These are phyloP conservation scores for Drosophila leonis DNA, from an alignment of 2,888 invertebrate species.

Conservation along the genomic window DNA sequence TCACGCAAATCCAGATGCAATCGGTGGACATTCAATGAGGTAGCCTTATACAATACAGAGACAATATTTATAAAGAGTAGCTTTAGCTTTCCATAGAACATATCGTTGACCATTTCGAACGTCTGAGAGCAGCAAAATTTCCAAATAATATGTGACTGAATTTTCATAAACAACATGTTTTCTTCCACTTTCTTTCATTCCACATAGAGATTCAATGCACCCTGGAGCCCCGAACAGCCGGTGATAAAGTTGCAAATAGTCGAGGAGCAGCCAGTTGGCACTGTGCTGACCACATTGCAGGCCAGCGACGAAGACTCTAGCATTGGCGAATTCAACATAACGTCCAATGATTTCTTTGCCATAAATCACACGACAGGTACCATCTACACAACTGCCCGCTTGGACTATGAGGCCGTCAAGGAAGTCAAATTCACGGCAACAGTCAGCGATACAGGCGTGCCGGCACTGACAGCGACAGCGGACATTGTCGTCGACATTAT, in stretches of 20 bases:
- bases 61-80: slow-evolving; percentile 80
- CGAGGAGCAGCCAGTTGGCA: slow-evolving; percentile 93
- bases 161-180: slow-evolving; percentile 20
- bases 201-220: slow-evolving; percentile 89
- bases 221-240: slow-evolving; percentile 90
- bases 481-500: slow-evolving; percentile 91
- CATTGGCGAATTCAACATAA: slow-evolving; percentile 89
- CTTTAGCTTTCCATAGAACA: slow-evolving; percentile 57
- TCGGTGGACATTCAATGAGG: slow-evolving; percentile 72
- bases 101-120: slow-evolving; percentile 43
- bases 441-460: slow-evolving; percentile 95
- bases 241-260: slow-evolving; percentile 89
- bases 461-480: slow-evolving; percentile 92
- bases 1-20: slow-evolving; percentile 71
- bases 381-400: slow-evolving; percentile 90
- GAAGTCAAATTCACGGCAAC: slow-evolving; percentile 91
- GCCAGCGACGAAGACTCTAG: slow-evolving; percentile 94
- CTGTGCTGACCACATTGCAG: slow-evolving; percentile 90
- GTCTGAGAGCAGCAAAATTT: slow-evolving; percentile 5
- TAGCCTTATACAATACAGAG: slow-evolving; percentile 73
- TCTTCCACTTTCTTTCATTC: neutral
- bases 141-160: slow-evolving; percentile 12
- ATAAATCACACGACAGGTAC: slow-evolving; percentile 93
- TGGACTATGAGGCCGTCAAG: slow-evolving; percentile 94
- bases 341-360: slow-evolving; percentile 91